Evolutionary conservation across 2,888 invertebrate genomes (phyloP), one percentile per base, ranked within the genome.

Genomic region (Tortricodes alternella): DNA sequence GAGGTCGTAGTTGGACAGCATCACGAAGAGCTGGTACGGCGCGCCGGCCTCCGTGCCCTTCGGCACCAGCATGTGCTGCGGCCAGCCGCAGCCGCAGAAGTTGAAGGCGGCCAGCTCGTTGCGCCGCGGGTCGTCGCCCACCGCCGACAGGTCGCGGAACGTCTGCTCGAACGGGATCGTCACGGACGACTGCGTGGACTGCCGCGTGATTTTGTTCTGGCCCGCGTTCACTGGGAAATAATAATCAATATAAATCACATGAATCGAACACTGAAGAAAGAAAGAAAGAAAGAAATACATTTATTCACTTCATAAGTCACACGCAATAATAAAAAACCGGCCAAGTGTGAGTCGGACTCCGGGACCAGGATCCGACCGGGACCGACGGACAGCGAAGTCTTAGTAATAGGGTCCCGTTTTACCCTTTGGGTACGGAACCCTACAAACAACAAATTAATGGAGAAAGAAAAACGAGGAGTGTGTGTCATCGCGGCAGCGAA

Each of bases 21-120:
- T 91, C 7, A 89, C 81, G 65, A 90, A 91, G 9, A 91, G 74
- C 57, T 86, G 84, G 48, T 85, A 90, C 1, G 66, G 27, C 11
- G 76, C 72, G 32, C 91, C 91, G 1, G 71, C 73, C 53, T 80
- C 85, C 0, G 85, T 87, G 0, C 92, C 92, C 60, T 85, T 89
- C 0, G 92, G 92, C 13, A 92, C 80, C 32, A 92, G 83, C 86
- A 92, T 88, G 73, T 93, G 92, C 58, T 92, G 91, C 0, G 92
- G 92, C 92, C 92, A 92, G 23, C 92, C 92, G 67, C 93, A 93
- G 46, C 93, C 93, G 80, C 93, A 93, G 85, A 83, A 92, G 79
- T 92, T 92, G 78, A 92, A 91, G 21, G 78, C 62, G 2, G 84
- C 80, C 2, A 83, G 75, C 15, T 63, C 58, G 1, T 59, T 34